Percentiles rank a stretch among this genome's conserved stretches.
phyloP scores from a whole-genome alignment of 2,797 vertebrate species.

The Sparidentex hasta region DNA sequence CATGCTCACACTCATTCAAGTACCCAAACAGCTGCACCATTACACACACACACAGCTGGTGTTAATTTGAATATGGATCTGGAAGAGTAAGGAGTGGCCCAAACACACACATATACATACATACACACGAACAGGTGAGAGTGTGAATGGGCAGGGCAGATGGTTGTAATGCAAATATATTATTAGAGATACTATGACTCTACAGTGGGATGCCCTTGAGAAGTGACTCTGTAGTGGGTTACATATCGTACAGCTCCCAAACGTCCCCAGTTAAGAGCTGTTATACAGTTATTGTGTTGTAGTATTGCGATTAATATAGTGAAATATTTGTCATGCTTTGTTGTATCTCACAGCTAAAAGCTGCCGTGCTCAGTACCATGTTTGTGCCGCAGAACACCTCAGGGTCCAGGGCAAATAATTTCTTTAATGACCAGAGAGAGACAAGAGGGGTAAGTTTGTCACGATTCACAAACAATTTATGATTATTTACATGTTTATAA shows the following conservation, averaged over 20 bases:
- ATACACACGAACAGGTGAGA: slow-evolving; percentile 42
- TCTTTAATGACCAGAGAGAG: slow-evolving; percentile 81
- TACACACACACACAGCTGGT: slow-evolving; percentile 35
- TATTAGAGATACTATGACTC: slow-evolving; percentile 46
- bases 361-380: slow-evolving; percentile 83
- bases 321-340: slow-evolving; percentile 81
- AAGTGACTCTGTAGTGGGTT: slow-evolving; percentile 58
- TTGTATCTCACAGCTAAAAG: slow-evolving; percentile 72
- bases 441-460: slow-evolving; percentile 76
- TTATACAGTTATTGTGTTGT: slow-evolving; percentile 57
- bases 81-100: slow-evolving; percentile 42
- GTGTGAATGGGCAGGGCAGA: slow-evolving; percentile 52
- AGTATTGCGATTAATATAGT: slow-evolving; percentile 73
- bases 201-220: slow-evolving; percentile 43
- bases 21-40: slow-evolving; percentile 31
- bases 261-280: slow-evolving; percentile 61
- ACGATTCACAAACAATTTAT: slow-evolving; percentile 50
- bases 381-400: slow-evolving; percentile 84
- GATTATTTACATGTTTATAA: slow-evolving; percentile 27
- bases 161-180: slow-evolving; percentile 39
- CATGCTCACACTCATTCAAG: slow-evolving; percentile 61
- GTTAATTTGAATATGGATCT: slow-evolving; percentile 70
- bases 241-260: slow-evolving; percentile 52
- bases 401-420: slow-evolving; percentile 86
- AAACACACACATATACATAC: slow-evolving; percentile 25